These are phyloP conservation scores for Listrodromus nycthemerus DNA, from an alignment of 2,888 invertebrate genomes.

Conservation along the genomic window DNA sequence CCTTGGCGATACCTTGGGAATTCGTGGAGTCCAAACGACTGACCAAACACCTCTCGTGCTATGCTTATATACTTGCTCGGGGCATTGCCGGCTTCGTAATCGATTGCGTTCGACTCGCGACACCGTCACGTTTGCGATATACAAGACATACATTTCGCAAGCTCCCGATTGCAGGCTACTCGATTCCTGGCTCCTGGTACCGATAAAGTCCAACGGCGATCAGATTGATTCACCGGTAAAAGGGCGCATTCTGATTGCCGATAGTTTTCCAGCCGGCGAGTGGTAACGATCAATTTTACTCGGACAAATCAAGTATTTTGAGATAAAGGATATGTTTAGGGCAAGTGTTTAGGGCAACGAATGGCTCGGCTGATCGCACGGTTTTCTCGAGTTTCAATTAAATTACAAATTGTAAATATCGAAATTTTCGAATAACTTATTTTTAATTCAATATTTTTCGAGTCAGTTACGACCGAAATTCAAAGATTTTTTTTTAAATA, in stretches of 20 bases:
- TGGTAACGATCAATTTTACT: background rate
- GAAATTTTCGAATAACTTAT: no score
- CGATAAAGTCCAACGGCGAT: conserved; percentile 16
- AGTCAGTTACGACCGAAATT: no score
- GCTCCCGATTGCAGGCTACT: conserved; percentile 57
- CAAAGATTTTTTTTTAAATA: background rate
- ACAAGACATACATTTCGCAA: conserved; percentile 77
- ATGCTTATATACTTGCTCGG: conserved; percentile 80
- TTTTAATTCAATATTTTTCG: no score
- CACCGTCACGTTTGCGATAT: conserved; percentile 71
- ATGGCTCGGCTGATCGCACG: no score
- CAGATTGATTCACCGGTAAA: conserved; percentile 21
- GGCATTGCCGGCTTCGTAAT: conserved; percentile 76
- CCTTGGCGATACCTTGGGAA: conserved; percentile 70
- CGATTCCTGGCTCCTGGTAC: conserved; percentile 19
- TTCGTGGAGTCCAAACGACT: conserved; percentile 78
- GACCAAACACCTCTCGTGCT: conserved; percentile 73
- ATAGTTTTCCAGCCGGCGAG: background rate
- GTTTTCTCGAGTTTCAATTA: no score
- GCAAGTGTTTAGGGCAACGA: no score
- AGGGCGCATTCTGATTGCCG: background rate
- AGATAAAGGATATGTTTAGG: background rate
- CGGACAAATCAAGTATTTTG: background rate
- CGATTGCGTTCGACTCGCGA: conserved; percentile 78
- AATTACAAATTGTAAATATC: no score